Evolutionary conservation across 2,113 vertebrate genomes (phyloP).

Genomic region (Lycocorax pyrrhopterus): DNA sequence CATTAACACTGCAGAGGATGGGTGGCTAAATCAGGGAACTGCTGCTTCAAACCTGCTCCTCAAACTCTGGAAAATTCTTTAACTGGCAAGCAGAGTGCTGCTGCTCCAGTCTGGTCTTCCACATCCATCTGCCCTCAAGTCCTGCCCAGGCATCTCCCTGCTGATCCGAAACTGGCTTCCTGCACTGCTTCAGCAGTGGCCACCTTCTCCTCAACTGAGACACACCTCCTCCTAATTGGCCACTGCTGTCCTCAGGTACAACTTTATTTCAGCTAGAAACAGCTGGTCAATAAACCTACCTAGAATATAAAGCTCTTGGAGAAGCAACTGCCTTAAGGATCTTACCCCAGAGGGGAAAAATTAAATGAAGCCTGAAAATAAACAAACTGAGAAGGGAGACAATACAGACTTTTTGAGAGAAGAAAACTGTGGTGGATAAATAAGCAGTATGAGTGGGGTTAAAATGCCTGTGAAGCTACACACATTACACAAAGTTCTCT

Average conservation of each 20-base stretch:
- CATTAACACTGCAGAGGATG: not conserved
- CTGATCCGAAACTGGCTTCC: not conserved
- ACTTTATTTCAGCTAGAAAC: not conserved
- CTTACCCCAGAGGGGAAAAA: not conserved
- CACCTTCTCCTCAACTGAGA: not conserved
- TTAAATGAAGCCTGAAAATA: not conserved
- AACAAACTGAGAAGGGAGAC: not conserved
- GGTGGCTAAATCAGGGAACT: not conserved
- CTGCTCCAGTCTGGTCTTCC: not conserved
- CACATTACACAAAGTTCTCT: not conserved
- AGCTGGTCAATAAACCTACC: not conserved
- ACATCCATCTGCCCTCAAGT: not conserved
- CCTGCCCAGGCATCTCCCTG: not conserved
- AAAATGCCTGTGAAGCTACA: not conserved
- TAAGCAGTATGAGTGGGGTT: not conserved
- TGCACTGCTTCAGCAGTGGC: not conserved
- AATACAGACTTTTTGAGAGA: not conserved
- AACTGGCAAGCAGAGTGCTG: not conserved
- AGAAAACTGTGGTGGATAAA: not conserved
- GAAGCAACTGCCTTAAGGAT: not conserved
- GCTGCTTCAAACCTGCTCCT: not conserved
- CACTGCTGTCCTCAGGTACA: not conserved
- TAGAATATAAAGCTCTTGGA: not conserved
- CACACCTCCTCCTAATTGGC: not conserved
- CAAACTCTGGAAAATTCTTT: not conserved